phyloP scores from a whole-genome alignment of 2,113 vertebrate genomes.

The Spheniscus mendiculus region DNA sequence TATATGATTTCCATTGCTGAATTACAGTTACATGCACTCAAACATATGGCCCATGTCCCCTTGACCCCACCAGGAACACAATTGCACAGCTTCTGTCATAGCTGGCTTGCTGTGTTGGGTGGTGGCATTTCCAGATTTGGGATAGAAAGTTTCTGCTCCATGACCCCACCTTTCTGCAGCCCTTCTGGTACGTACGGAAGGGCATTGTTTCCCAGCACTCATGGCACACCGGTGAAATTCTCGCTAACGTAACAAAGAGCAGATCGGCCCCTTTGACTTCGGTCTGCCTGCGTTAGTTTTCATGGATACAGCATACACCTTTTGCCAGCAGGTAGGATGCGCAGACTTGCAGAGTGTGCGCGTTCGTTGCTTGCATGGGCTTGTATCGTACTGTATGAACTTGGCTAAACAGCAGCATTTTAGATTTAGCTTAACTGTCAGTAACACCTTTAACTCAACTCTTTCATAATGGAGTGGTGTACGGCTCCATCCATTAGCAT shows the following conservation, averaged over 20 bases:
- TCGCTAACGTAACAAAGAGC: no score
- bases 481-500: background rate
- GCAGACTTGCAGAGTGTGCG: background rate
- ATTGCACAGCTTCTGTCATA: background rate
- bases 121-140: background rate
- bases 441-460: background rate
- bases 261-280: background rate
- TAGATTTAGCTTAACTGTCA: background rate
- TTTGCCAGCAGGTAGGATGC: background rate
- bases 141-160: background rate
- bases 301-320: background rate
- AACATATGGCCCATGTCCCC: conserved; percentile 25
- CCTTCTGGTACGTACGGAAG: background rate
- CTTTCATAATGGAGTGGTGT: background rate
- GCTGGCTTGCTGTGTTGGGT: background rate
- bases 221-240: background rate
- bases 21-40: background rate
- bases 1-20: background rate
- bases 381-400: background rate
- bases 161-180: background rate
- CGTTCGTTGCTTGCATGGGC: background rate
- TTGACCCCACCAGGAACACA: conserved; percentile 41
- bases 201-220: background rate
- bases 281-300: background rate
- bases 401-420: background rate